These are phyloP conservation scores for Paradisaea rubra DNA, from an alignment of 2,113 vertebrate genomes.

Conservation along the genomic window DNA sequence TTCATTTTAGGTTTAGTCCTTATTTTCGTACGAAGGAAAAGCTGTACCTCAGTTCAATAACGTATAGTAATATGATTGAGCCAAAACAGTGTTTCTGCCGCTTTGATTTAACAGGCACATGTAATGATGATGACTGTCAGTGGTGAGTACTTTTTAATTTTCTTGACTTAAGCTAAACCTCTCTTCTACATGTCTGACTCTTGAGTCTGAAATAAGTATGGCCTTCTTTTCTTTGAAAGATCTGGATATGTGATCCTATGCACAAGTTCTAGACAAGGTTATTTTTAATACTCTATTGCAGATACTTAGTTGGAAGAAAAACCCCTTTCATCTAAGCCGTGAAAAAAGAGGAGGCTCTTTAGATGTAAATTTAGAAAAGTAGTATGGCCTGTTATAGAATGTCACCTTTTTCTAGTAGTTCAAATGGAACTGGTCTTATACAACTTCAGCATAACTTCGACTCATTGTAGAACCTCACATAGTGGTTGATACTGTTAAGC, in stretches of 20 bases:
- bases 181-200: neutral
- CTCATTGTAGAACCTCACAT: neutral
- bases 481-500: neutral
- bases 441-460: neutral
- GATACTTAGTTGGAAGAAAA: neutral
- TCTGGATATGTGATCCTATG: neutral
- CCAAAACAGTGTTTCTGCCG: slow-evolving; percentile 89
- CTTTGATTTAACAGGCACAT: slow-evolving; percentile 93
- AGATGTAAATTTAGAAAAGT: neutral
- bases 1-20: slow-evolving; percentile 85
- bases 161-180: neutral
- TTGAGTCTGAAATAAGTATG: neutral
- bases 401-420: neutral
- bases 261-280: neutral
- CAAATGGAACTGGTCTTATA: neutral
- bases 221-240: neutral
- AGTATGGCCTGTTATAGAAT: neutral
- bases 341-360: neutral
- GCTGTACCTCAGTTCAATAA: slow-evolving; percentile 86
- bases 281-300: neutral
- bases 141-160: slow-evolving; percentile 77
- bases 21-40: slow-evolving; percentile 98
- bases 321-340: neutral
- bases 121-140: slow-evolving; percentile 91
- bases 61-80: slow-evolving; percentile 86